Evolutionary conservation across 1,140 invertebrate species (phyloP), one percentile per base, ranked within the genome.

Genomic region (Drosophila bocqueti): DNA sequence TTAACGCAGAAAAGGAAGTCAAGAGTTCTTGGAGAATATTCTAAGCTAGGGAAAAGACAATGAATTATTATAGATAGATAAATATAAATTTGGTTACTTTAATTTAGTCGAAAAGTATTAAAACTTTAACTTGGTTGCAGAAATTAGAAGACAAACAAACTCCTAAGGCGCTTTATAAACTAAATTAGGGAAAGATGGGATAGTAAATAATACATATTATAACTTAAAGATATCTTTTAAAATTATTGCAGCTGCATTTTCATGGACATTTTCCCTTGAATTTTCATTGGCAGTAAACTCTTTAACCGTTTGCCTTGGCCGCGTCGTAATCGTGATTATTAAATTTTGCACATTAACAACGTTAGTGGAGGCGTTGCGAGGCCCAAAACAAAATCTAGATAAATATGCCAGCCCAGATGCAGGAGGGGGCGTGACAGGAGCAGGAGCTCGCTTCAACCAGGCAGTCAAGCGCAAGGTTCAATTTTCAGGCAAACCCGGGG

Each of bases 301-400:
- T 90, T 90, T 85, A 89, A 90, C 65, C 46, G 69, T 52, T 52
- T 59, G 42, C 43, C 47, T 57, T 47, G 62, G 63, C 10, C 59
- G 67, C 61, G 46, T 80, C 77, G 80, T 83, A 89, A 89, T 78
- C 74, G 79, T 90, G 89, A 76, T 90, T 90, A 90, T 90, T 90
- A 90, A 82, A 90, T 90, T 90, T 90, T 79, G 55, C 85, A 90
- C 85, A 91, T 90, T 90, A 90, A 84, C 84, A 73, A 65, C 77
- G 67, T 77, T 61, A 81, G 64, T 66, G 63, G 55, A 54, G 69
- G 63, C 52, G 49, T 40, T 21, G 29, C 36, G 31, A 49, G 64
- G 74, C 73, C 66, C 63, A 83, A 78, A 81, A 87, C 84, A 89
- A 89, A 85, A 90, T 90, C 85, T 90, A 90, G 85, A 90, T 90